Evolutionary conservation across 1,140 invertebrate species (phyloP).

Genomic region (Probaryconus sp.): DNA sequence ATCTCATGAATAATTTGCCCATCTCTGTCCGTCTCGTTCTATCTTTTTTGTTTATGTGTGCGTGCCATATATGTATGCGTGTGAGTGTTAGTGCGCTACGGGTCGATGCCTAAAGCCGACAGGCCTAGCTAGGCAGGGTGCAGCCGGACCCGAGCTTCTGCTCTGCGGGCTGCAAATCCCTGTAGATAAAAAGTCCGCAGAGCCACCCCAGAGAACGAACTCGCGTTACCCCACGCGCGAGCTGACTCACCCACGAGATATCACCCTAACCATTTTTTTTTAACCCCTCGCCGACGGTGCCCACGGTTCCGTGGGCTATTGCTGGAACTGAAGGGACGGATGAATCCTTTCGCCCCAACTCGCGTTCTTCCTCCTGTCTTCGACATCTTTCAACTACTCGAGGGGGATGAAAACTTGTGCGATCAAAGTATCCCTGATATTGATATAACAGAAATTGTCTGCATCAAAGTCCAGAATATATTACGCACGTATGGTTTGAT

Average conservation of each 20-base stretch:
- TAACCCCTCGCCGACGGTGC: constrained; percentile 65
- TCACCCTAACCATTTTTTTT: constrained; percentile 73
- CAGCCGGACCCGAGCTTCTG: constrained; percentile 72
- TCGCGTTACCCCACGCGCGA: constrained; percentile 67
- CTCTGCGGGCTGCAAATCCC: constrained; percentile 71
- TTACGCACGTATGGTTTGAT: too few species aligned
- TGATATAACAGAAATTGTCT: constrained; percentile 53
- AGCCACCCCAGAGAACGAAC: constrained; percentile 65
- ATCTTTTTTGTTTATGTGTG: too few species aligned
- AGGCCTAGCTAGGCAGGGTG: constrained; percentile 64
- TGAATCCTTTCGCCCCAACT: constrained; percentile 68
- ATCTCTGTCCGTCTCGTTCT: constrained; percentile 44
- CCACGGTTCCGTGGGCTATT: constrained; percentile 64
- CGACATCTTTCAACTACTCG: constrained; percentile 50
- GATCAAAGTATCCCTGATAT: constrained; percentile 54
- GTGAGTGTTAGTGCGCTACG: constrained; percentile 38
- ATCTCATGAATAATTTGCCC: constrained; percentile 76
- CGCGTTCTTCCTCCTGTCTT: constrained; percentile 60
- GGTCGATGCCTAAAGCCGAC: constrained; percentile 66
- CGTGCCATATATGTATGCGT: too few species aligned
- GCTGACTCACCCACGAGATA: constrained; percentile 71
- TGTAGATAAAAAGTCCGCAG: constrained; percentile 75
- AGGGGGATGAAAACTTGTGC: constrained; percentile 48
- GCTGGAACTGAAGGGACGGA: constrained; percentile 64
- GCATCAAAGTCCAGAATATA: constrained; percentile 12